These are phyloP conservation scores for Teleogryllus oceanicus DNA, from an alignment of 2,888 invertebrate genomes.

Conservation along the genomic window DNA sequence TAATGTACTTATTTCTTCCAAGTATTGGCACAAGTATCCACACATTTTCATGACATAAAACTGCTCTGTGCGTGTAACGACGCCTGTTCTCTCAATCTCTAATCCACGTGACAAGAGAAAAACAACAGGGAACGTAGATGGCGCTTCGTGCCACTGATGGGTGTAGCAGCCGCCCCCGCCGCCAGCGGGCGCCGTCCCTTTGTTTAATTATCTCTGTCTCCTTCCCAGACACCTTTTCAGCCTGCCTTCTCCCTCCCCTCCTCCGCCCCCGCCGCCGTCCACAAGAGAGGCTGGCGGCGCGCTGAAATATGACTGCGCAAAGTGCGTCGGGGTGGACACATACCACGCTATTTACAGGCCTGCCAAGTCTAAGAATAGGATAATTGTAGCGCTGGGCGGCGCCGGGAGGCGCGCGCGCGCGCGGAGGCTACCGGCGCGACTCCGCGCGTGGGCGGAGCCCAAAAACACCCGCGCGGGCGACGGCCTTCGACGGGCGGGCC, in stretches of 20 bases:
- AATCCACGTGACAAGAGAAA: too few relatives aligned
- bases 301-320: slow-evolving; percentile 18
- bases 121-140: too few relatives aligned
- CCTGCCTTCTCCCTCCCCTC: background rate
- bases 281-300: background rate
- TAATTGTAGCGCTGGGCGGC: background rate
- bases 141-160: too few relatives aligned
- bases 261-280: background rate
- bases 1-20: too few relatives aligned
- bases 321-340: slow-evolving; percentile 11
- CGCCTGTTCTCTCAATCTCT: too few relatives aligned
- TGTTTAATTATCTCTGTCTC: background rate
- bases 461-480: background rate
- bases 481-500: too few relatives aligned
- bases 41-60: too few relatives aligned
- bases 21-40: too few relatives aligned
- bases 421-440: background rate
- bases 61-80: too few relatives aligned
- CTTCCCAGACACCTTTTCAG: background rate
- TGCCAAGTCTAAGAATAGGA: slow-evolving; percentile 18
- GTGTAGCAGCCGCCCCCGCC: too few relatives aligned
- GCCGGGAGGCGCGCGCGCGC: background rate
- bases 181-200: background rate
- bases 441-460: background rate
- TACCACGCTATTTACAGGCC: slow-evolving; percentile 18